A percentile compares a stretch with the other conserved stretches of the same genome.
These are phyloP conservation scores for Prunella strophiata DNA, from an alignment of 2,797 vertebrate species.

Conservation along the genomic window DNA sequence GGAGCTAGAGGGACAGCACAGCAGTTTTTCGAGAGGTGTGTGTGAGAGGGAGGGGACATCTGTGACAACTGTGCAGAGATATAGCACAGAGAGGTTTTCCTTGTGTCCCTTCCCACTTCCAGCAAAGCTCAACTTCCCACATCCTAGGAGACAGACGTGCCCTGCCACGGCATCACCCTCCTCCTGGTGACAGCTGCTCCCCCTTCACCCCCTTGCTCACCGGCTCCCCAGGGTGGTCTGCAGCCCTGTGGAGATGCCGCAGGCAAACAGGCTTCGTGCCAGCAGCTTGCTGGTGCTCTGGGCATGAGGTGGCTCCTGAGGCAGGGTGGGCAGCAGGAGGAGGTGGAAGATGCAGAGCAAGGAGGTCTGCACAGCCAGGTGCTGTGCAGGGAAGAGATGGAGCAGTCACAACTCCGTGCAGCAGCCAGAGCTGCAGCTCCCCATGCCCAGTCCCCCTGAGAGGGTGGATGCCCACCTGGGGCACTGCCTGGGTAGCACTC, in stretches of 20 bases:
- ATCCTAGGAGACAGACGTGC: neutral
- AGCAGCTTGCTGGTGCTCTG: constrained; percentile 58
- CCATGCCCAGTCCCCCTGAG: no score
- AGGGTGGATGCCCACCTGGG: neutral
- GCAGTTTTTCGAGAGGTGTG: neutral
- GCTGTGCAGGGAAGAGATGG: constrained; percentile 60
- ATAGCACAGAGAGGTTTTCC: neutral
- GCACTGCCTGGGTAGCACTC: neutral
- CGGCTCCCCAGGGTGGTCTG: constrained; percentile 83
- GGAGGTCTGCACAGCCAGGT: constrained; percentile 81
- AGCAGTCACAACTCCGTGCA: fast-evolving
- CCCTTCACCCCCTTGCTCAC: constrained; percentile 56
- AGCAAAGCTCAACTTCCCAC: neutral
- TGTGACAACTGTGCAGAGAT: neutral
- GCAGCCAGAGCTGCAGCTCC: neutral
- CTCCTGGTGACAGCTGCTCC: neutral
- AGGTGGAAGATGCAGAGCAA: constrained; percentile 79
- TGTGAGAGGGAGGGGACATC: neutral
- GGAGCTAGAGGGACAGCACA: neutral
- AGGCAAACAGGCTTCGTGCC: constrained; percentile 81
- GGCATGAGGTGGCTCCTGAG: neutral
- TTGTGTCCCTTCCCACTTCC: neutral
- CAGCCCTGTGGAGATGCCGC: constrained; percentile 79
- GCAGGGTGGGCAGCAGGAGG: constrained; percentile 73
- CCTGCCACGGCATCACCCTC: neutral